Base-by-base conservation (phyloP, 2,113 vertebrate genomes). In the Antigone vipio region DNA sequence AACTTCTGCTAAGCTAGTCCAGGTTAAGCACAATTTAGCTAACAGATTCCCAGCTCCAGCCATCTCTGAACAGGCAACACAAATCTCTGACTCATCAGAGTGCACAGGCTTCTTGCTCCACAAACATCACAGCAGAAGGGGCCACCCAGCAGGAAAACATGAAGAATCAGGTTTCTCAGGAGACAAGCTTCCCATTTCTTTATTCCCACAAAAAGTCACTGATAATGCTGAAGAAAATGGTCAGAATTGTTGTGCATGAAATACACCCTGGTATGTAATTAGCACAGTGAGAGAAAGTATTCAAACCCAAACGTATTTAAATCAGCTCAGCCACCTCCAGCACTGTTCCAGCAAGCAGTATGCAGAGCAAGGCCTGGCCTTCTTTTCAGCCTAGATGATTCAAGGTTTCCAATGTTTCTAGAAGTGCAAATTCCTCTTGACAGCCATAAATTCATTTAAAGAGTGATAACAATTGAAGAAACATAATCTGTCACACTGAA, bases 381-480 rank as follows among this genome's bases (percentile, higher is more conserved):
- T n/a, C 49, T 73, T 90, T 66, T 67, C 87, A 90, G 59, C 62
- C 40, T 21, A 58, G 38, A 83, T 42, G 23, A 91, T 67, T 79
- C 63, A 75, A 95, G 69, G 71, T 77, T 88, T 80, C 34, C 22
- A 75, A 5, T 24, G 35, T 79, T 92, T 86, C 82, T 89, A 53
- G 34, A 93, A 81, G 20, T 38, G 66, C 11, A 80, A 73, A 95
- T 93, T 82, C 85, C 81, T 80, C 87, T 88, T 96, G 85, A 88
- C 75, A 90, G 58, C 34, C 62, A 91, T 44, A 95, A 94, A 94
- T 75, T 87, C 68, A 45, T 83, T 66, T 74, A 29, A 96, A 89
- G 45, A 79, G 40, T 64, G 53, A 87, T 86, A 69, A 91, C 71
- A 95, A 96, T 92, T 93, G 93, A 76, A 93, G 72, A 92, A 96